phyloP scores from a whole-genome alignment of 2,888 invertebrate species.

The Noctua janthe region DNA sequence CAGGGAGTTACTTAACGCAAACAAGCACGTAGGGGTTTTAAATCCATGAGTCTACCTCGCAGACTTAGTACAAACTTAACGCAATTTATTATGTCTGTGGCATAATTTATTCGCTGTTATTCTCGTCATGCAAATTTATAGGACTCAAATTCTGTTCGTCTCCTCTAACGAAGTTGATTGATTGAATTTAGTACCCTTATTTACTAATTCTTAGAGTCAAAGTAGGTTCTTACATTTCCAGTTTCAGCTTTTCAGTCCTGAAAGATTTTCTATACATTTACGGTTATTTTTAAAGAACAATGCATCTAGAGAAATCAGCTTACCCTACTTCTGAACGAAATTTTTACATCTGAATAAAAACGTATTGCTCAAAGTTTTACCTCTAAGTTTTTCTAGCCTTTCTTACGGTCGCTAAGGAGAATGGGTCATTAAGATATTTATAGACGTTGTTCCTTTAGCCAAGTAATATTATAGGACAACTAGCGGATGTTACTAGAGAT shows the following conservation, averaged over 20 bases:
- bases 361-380: background rate
- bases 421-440: constrained; percentile 42
- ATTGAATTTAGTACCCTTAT: constrained; percentile 17
- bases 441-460: constrained; percentile 11
- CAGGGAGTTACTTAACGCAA: background rate
- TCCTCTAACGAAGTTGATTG: constrained; percentile 31
- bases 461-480: constrained; percentile 18
- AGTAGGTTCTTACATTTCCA: background rate
- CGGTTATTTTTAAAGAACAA: background rate
- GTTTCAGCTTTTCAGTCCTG: background rate
- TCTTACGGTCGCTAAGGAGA: constrained; percentile 8
- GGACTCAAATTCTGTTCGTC: constrained; percentile 8
- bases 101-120: constrained; percentile 22
- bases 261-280: background rate
- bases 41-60: background rate
- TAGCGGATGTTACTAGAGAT: constrained; percentile 12
- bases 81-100: constrained; percentile 31
- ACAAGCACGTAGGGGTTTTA: constrained; percentile 26
- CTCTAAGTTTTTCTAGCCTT: background rate
- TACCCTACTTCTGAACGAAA: background rate
- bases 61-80: constrained; percentile 1
- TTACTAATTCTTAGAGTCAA: background rate
- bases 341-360: constrained; percentile 4
- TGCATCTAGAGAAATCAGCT: background rate
- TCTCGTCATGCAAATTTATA: constrained; percentile 15